Percentiles rank a stretch among this genome's conserved stretches.
Conservation (phyloP, 2,113 vertebrate genomes). For the Pachyramphus minor region DNA sequence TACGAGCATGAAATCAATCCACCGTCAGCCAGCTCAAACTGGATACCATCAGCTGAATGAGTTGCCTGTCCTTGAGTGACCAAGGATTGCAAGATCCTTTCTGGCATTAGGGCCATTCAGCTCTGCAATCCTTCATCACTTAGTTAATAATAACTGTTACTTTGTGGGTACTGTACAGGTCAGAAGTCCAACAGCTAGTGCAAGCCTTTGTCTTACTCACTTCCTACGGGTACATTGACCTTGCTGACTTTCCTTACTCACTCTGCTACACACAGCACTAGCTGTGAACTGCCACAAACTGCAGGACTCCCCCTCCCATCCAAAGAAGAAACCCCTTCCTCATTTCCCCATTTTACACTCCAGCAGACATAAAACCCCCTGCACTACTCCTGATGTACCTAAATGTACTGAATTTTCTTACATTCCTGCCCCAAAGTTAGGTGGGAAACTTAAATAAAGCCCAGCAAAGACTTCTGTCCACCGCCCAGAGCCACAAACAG, state of each 20-base stretch:
- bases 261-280: background rate
- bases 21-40: background rate
- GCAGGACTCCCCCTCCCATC: background rate
- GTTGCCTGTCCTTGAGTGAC: background rate
- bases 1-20: background rate
- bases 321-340: background rate
- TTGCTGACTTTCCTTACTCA: background rate
- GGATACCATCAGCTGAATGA: background rate
- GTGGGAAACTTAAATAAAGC: background rate
- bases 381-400: too few relatives aligned
- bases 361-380: background rate
- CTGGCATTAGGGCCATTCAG: background rate
- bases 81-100: background rate
- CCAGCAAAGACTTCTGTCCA: background rate
- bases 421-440: background rate
- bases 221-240: background rate
- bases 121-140: background rate
- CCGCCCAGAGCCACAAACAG: background rate
- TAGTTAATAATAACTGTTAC: background rate
- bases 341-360: background rate
- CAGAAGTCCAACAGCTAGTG: background rate
- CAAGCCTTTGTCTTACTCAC: background rate
- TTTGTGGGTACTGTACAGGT: background rate
- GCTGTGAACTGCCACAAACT: background rate
- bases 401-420: background rate